Percentiles rank a stretch among this genome's conserved stretches.
Evolutionary conservation across 2,797 vertebrate species (phyloP).

Genomic region (Poeciliopsis gracilis): DNA sequence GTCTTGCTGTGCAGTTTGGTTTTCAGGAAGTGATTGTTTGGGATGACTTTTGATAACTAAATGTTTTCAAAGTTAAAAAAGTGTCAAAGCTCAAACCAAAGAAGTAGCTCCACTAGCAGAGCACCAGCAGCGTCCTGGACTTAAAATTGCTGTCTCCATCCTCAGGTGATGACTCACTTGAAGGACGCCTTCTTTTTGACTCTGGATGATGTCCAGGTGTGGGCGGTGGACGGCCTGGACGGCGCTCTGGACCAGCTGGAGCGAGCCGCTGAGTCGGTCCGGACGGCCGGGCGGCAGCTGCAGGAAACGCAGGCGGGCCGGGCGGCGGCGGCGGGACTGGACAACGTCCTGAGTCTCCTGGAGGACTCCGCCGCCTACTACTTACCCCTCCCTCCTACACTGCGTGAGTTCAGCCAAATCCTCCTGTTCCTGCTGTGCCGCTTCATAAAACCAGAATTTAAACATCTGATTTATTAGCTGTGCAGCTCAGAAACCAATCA

Average conservation of each 20-base stretch:
- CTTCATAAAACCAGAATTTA: not conserved
- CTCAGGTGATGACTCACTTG: constrained; percentile 72
- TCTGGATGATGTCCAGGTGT: constrained; percentile 71
- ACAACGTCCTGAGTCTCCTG: constrained; percentile 67
- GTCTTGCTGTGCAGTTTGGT: no score
- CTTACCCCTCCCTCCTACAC: constrained; percentile 71
- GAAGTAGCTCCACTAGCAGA: no score
- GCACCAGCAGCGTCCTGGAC: not conserved
- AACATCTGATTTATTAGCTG: not conserved
- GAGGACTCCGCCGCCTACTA: constrained; percentile 70
- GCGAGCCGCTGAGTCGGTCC: constrained; percentile 2
- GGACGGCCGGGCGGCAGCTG: constrained; percentile 36
- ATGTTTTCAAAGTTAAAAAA: no score
- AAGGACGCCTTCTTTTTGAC: constrained; percentile 69
- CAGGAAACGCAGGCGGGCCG: constrained; percentile 57
- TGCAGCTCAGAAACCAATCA: no score
- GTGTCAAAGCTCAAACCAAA: no score
- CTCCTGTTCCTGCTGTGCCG: not conserved
- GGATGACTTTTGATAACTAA: no score
- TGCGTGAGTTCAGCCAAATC: constrained; percentile 64
- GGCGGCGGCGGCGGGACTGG: constrained; percentile 44
- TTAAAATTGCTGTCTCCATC: not conserved
- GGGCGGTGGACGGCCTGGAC: constrained; percentile 63
- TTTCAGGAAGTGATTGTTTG: no score
- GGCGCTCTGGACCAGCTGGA: constrained; percentile 52